Conservation (phyloP, 2,113 vertebrate species). For the Hippocampus mohnikei region DNA sequence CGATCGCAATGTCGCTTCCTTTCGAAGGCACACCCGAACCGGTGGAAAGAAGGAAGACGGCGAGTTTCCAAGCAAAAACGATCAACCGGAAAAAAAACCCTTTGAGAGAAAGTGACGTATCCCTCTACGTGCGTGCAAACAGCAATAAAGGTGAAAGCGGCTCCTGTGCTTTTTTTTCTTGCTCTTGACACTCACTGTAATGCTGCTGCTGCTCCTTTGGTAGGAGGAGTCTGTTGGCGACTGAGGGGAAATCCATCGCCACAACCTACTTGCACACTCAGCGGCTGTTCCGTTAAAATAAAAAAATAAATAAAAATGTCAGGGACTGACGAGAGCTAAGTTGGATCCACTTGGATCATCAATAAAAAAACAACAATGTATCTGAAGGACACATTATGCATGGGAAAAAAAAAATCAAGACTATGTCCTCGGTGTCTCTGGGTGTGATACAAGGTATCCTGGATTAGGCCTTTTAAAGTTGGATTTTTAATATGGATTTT, state of each 20-base stretch:
- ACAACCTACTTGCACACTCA: constrained; percentile 10
- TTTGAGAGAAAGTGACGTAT: constrained; percentile 16
- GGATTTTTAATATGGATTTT: no score
- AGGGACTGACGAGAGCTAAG: neutral
- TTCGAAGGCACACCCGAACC: constrained; percentile 48
- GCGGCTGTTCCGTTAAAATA: neutral
- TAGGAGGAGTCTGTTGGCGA: constrained; percentile 58
- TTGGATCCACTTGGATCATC: constrained; percentile 1
- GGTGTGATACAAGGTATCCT: no score
- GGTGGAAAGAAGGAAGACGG: constrained; percentile 42
- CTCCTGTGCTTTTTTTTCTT: constrained; percentile 22
- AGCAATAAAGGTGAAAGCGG: constrained; percentile 13
- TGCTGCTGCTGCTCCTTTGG: constrained; percentile 38
- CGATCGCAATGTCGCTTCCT: constrained; percentile 46
- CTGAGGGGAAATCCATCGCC: constrained; percentile 76
- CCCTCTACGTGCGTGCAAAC: constrained; percentile 17
- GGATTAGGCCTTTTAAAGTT: no score
- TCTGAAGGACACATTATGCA: no score
- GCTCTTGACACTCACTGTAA: constrained; percentile 25
- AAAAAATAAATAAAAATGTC: neutral
- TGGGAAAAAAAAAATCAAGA: no score
- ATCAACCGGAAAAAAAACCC: constrained; percentile 12
- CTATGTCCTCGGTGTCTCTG: no score
- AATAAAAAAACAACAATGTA: neutral
- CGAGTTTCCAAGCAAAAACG: neutral